Percentiles rank a stretch among this genome's conserved stretches.
Conservation (phyloP, 2,113 vertebrate genomes). For the Apaloderma vittatum region DNA sequence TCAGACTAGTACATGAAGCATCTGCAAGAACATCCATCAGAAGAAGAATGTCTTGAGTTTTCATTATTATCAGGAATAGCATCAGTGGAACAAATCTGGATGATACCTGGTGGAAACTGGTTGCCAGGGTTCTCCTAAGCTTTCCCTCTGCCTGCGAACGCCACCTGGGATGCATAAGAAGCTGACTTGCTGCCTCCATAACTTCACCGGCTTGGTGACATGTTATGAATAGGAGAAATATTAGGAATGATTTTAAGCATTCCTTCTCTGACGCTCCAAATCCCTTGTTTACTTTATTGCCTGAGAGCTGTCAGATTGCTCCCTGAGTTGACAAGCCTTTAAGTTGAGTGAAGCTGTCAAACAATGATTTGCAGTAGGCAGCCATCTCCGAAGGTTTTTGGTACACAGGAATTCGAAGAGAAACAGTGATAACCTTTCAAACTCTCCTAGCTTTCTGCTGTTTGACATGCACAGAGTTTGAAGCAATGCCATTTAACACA, state of each 20-base stretch:
- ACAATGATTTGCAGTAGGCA: conserved; percentile 77
- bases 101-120: neutral
- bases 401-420: conserved; percentile 71
- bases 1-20: neutral
- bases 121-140: neutral
- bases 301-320: conserved; percentile 73
- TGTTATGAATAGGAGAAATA: conserved; percentile 77
- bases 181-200: conserved; percentile 49
- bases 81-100: neutral
- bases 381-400: conserved; percentile 68
- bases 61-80: neutral
- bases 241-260: conserved; percentile 80
- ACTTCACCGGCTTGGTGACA: conserved; percentile 66
- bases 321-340: conserved; percentile 49
- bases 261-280: conserved; percentile 74
- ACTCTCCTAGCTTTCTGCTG: conserved; percentile 54
- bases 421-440: conserved; percentile 78
- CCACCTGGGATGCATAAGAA: conserved; percentile 55
- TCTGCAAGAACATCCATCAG: neutral
- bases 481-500: conserved; percentile 67
- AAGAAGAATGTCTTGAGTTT: neutral
- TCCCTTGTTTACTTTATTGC: conserved; percentile 82
- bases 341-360: conserved; percentile 82
- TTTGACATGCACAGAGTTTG: conserved; percentile 62
- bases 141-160: neutral